Base-by-base conservation (phyloP, 2,113 vertebrate species). In the Saccopteryx bilineata region DNA sequence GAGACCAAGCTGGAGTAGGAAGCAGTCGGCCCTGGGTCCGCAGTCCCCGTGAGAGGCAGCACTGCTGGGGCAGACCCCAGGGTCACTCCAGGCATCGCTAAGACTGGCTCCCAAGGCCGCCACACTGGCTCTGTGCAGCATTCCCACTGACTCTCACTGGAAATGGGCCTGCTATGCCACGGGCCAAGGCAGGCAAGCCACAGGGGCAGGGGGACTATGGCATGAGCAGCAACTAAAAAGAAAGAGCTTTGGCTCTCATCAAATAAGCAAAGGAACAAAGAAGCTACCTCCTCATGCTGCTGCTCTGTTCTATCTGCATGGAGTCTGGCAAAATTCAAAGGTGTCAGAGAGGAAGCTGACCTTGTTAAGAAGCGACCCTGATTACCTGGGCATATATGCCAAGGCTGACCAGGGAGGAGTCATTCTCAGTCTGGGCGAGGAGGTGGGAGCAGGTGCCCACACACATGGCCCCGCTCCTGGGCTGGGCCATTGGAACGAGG, bases 381-480 rank as follows among this genome's bases (percentile, higher is more conserved):
- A 52, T 13, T 74, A 33, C n/a, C 15, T 54, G 52, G 79, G 48
- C 11, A 21, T 11, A 7, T 12, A 12, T 0, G 21, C 15, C 2
- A 3, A 65, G 23, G 48, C 54, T 28, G 58, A 66, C 18, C 11
- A 14, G 46, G 52, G 50, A n/a, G 65, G 78, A 50, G 60, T 23
- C 3, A 0, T 6, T 60, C 56, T 71, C 21, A n/a, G 9, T 91
- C 50, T 71, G 2, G 8, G 13, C 5, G 52, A 33, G 61, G 72
- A 74, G 23, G 48, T 1, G 7, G 50, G 84, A 71, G 48, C 48
- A 5, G 4, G 12, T 26, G 74, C 28, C 75, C 19, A 6, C 48
- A 58, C 26, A 26, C 0, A 2, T 4, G 1, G 9, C 7, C 81
- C 65, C n/a, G 1, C 3, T 24, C 26, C 26, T 3, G 12, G 60